Evolutionary conservation across 2,113 vertebrate species (phyloP).

Genomic region (Oryzias curvinotus): DNA sequence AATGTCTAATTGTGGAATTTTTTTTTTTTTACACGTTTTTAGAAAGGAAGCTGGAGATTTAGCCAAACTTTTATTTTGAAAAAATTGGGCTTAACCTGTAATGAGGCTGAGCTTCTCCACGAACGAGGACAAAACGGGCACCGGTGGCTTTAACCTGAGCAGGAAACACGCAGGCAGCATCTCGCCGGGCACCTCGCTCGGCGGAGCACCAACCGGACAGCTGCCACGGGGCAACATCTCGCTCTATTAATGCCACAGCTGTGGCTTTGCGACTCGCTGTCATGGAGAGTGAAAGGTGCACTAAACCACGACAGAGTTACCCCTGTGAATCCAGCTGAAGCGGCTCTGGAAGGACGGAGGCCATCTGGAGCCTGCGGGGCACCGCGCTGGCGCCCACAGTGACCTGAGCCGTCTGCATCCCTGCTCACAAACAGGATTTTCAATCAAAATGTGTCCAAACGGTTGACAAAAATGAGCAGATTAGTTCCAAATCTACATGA

Average conservation of each 20-base stretch:
- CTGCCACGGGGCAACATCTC: constrained; percentile 58
- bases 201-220: constrained; percentile 56
- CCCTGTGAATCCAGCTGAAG: constrained; percentile 63
- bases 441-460: not conserved
- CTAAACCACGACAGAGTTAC: constrained; percentile 38
- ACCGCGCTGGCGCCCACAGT: constrained; percentile 39
- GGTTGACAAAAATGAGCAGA: not conserved
- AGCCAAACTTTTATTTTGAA: not conserved
- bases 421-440: not conserved
- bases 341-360: constrained; percentile 63
- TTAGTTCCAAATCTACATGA: constrained; percentile 44
- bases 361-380: constrained; percentile 61
- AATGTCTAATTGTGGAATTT: constrained; percentile 32
- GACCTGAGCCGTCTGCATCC: constrained; percentile 58
- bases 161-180: constrained; percentile 78
- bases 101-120: constrained; percentile 74
- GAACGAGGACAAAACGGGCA: constrained; percentile 68
- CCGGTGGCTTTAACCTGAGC: constrained; percentile 75
- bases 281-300: constrained; percentile 4
- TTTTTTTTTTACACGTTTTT: not conserved
- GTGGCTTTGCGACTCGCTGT: not conserved
- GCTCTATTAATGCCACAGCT: not conserved
- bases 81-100: constrained; percentile 67
- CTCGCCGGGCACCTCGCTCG: constrained; percentile 63
- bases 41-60: not conserved